Evolutionary conservation across 1,140 invertebrate species (phyloP).

Genomic region (Drosophila miranda): DNA sequence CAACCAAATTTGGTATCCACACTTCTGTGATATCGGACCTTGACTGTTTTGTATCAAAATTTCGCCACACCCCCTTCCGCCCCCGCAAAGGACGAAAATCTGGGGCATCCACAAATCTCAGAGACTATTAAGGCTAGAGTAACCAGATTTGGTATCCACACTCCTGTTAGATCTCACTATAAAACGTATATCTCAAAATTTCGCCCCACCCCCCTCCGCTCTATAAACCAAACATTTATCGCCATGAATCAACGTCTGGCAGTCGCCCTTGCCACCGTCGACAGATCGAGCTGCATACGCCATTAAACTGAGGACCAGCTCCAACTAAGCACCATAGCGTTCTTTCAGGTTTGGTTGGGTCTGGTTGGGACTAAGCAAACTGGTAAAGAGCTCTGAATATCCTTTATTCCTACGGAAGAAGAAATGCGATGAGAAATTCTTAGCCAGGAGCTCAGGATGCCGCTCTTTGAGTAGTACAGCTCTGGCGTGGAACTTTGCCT

Average conservation of each 20-base stretch:
- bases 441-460: slow-evolving; percentile 27
- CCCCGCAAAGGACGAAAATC: too few species aligned
- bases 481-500: slow-evolving; percentile 84
- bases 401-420: slow-evolving; percentile 35
- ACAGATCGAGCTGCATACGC: slow-evolving; percentile 53
- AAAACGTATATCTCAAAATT: too few species aligned
- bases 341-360: slow-evolving; percentile 22
- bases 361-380: background rate
- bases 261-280: slow-evolving; percentile 81
- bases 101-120: too few species aligned
- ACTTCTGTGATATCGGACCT: too few species aligned
- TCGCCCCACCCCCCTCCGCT: too few species aligned
- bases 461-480: slow-evolving; percentile 46
- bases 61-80: too few species aligned
- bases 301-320: slow-evolving; percentile 44
- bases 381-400: slow-evolving; percentile 21
- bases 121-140: too few species aligned
- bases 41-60: too few species aligned
- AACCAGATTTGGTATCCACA: too few species aligned
- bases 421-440: slow-evolving; percentile 37
- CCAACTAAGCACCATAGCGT: slow-evolving; percentile 58
- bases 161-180: too few species aligned
- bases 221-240: slow-evolving; percentile 82
- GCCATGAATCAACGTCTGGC: slow-evolving; percentile 85
- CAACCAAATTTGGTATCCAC: too few species aligned